Conservation (phyloP, 2,797 vertebrate species). For the Crotalus adamanteus region DNA sequence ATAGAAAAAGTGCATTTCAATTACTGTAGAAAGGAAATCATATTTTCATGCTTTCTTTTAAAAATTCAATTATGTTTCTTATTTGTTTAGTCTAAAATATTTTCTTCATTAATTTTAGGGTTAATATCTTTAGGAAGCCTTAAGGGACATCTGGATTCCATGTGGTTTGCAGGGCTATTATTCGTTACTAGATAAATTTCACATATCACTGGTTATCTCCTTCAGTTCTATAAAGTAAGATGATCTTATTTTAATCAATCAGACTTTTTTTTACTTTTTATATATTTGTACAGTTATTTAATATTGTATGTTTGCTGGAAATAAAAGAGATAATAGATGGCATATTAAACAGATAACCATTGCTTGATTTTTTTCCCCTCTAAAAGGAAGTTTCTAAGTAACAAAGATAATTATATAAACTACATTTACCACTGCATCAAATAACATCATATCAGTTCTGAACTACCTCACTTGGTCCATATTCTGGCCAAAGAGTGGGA, state of each 20-base stretch:
- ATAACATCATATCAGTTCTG: not conserved
- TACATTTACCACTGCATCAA: not conserved
- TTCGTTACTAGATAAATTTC: constrained; percentile 38
- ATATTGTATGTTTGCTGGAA: not conserved
- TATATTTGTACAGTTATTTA: not conserved
- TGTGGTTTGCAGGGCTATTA: constrained; percentile 48
- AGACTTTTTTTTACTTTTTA: not conserved
- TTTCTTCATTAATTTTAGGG: constrained; percentile 46
- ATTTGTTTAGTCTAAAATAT: constrained; percentile 73
- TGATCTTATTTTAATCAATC: not conserved
- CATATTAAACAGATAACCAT: not conserved
- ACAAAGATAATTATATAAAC: not conserved
- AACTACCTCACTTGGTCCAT: not conserved
- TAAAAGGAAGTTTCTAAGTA: not conserved
- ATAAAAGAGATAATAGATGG: not conserved
- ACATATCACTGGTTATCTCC: constrained; percentile 36
- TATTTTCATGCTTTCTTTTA: constrained; percentile 1
- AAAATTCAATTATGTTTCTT: constrained; percentile 60
- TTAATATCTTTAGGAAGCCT: constrained; percentile 55
- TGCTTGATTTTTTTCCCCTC: not conserved
- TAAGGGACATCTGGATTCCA: constrained; percentile 67
- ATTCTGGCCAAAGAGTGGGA: not conserved
- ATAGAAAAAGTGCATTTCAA: not conserved
- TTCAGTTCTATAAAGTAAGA: constrained; percentile 33
- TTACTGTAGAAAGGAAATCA: not conserved